Percentiles rank a stretch among this genome's conserved stretches.
Conservation (phyloP, 1,140 invertebrate species). For the Proales similis region DNA sequence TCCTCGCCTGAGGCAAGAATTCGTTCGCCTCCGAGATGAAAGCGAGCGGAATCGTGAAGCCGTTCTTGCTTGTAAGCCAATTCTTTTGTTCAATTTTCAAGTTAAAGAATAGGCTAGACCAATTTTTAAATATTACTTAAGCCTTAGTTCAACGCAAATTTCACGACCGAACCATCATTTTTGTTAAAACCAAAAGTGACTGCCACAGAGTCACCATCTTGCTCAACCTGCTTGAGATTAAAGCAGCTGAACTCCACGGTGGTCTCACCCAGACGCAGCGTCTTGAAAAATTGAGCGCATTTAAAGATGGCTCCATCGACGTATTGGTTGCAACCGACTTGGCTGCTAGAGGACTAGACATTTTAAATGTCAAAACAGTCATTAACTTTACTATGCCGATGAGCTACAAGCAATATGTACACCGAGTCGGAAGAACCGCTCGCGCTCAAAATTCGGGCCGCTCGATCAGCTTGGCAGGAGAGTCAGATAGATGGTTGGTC, state of each 20-base stretch:
- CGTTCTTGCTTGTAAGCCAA: constrained; percentile 64
- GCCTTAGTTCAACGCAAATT: constrained; percentile 88
- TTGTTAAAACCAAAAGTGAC: constrained; percentile 88
- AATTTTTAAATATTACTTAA: no score
- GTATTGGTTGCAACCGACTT: constrained; percentile 90
- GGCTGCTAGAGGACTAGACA: constrained; percentile 89
- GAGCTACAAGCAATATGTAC: constrained; percentile 88
- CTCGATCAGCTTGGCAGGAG: constrained; percentile 30
- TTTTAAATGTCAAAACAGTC: constrained; percentile 84
- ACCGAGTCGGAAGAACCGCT: constrained; percentile 85
- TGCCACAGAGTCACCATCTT: constrained; percentile 84
- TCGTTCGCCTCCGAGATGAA: constrained; percentile 73
- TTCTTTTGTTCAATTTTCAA: neutral
- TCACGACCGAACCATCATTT: constrained; percentile 80
- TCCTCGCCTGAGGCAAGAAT: constrained; percentile 88
- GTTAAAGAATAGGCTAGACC: no score
- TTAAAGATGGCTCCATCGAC: constrained; percentile 79
- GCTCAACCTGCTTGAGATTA: constrained; percentile 73
- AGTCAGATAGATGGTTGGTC: constrained; percentile 5
- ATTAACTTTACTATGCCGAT: constrained; percentile 92
- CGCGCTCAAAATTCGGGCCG: constrained; percentile 66
- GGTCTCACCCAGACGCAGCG: constrained; percentile 83
- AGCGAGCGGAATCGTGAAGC: constrained; percentile 82
- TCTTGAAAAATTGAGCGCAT: constrained; percentile 75
- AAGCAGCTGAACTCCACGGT: constrained; percentile 86